Base-by-base conservation (phyloP, 2,113 vertebrate species). In the Elephantulus edwardii region DNA sequence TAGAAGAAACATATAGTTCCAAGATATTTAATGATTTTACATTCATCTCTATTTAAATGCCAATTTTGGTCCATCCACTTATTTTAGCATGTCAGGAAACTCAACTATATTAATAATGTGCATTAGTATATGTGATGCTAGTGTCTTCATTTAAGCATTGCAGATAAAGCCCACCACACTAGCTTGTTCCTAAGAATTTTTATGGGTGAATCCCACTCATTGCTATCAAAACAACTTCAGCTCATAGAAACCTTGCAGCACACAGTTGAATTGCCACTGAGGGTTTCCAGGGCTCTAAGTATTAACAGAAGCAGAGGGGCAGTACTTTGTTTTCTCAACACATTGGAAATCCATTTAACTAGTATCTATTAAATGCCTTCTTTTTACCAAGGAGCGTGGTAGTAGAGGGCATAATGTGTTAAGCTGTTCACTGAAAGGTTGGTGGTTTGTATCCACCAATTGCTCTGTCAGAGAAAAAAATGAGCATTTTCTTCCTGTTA, bases 1-100 rank as follows among this genome's bases (percentile, higher is more conserved):
- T 71, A 91, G 56, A 71, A 81, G 62, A 66, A 78, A 90, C 68
- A 88, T 40, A 54, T 66, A 92, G 71, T 50, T 71, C 3, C 11
- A 83, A 3, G n/a, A 12, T 14, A 38, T 74, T 83, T 84, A 16
- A 81, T 10, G 24, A 44, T 80, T 76, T 78, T 89, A 33, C 28
- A 46, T 89, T n/a, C 33, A 66, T 75, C 20, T 8, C 28, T 76
- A 26, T 78, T 88, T 88, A 83, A 83, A 79, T 70, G 40, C 80
- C 35, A 77, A 30, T 66, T 89, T 88, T 85, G 79, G 88, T 14
- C 22, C 2, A 14, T 64, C 20, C 33, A 19, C 20, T 19, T 77
- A 75, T 77, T 64, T 33, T 17, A 77, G 8, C 30, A 40, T 81
- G 70, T 71, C n/a, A 46, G 75, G 38, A 19, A 83, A 68, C 24